Conservation (phyloP, 2,888 invertebrate genomes). For the Heliconius hortense region DNA sequence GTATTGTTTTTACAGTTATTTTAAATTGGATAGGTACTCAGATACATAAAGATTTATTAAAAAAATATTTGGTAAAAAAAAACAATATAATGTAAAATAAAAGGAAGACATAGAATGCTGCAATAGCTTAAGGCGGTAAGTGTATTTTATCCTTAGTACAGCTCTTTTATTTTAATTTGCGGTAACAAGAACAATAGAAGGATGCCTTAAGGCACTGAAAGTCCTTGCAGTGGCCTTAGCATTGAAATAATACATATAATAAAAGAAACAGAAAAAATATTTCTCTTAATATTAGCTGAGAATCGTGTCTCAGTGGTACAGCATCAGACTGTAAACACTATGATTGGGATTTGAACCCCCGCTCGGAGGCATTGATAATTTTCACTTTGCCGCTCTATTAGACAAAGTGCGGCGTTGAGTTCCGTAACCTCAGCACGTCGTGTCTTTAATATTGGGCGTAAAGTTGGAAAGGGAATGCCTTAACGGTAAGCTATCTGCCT, state of each 20-base stretch:
- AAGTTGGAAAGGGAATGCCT: not conserved
- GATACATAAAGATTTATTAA: too few relatives aligned
- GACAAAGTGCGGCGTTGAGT: not conserved
- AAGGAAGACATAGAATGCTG: conserved; percentile 5
- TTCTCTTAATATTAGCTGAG: not conserved
- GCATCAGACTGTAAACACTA: not conserved
- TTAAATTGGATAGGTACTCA: too few relatives aligned
- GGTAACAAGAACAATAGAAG: conserved; percentile 27
- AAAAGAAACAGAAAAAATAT: not conserved
- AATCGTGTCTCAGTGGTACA: too few relatives aligned
- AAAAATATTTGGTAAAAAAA: too few relatives aligned
- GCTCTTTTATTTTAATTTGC: conserved; percentile 13
- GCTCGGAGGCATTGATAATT: not conserved
- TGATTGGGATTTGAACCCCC: not conserved
- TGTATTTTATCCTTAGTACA: conserved; percentile 22
- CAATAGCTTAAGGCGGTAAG: conserved; percentile 25
- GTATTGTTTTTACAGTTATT: too few relatives aligned
- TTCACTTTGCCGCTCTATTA: not conserved
- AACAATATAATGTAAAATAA: not conserved
- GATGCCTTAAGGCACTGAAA: conserved; percentile 19
- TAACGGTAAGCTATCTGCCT: not conserved
- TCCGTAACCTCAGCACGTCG: not conserved
- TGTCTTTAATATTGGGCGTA: not conserved
- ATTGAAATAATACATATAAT: conserved; percentile 9
- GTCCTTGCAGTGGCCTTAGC: conserved; percentile 16